phyloP scores from a whole-genome alignment of 2,113 vertebrate genomes.

The Psammodynastes pulverulentus region DNA sequence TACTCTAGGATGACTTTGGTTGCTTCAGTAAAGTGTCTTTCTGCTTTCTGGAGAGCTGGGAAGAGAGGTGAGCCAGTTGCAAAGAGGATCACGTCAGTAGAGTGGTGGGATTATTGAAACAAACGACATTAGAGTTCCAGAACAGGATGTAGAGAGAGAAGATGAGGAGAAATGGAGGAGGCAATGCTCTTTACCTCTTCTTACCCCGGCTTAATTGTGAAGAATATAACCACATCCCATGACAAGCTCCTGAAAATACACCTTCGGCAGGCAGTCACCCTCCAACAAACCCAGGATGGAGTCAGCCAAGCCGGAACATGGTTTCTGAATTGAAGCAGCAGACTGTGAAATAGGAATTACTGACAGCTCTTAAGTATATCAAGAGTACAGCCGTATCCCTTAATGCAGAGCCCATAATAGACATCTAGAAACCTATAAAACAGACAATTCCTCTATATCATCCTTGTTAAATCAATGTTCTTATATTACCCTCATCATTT shows the following conservation, averaged over 20 bases:
- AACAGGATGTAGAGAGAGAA: conserved; percentile 29
- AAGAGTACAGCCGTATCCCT: conserved; percentile 77
- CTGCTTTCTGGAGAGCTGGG: neutral
- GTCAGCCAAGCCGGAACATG: conserved; percentile 66
- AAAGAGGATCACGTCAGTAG: neutral
- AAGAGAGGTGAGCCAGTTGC: accelerated
- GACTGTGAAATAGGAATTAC: conserved; percentile 84
- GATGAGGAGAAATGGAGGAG: neutral
- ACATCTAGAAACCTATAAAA: conserved; percentile 84
- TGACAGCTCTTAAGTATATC: conserved; percentile 79
- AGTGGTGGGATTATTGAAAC: conserved; percentile 43
- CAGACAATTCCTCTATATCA: conserved; percentile 83
- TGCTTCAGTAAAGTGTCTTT: neutral
- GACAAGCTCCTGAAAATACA: conserved; percentile 23
- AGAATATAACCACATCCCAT: conserved; percentile 46
- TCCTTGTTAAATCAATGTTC: conserved; percentile 85
- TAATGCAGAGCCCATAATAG: conserved; percentile 80
- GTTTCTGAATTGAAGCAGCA: conserved; percentile 72
- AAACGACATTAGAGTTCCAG: conserved; percentile 33
- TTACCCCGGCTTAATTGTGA: conserved; percentile 24
- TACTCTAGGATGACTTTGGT: neutral
- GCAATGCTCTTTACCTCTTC: conserved; percentile 3
- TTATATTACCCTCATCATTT: conserved; percentile 86
- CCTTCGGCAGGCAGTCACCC: conserved; percentile 65
- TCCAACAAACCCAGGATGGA: conserved; percentile 68